Percentiles rank a stretch among this genome's conserved stretches.
These are phyloP conservation scores for Typhlichthys subterraneus DNA, from an alignment of 2,797 vertebrate species.

Conservation along the genomic window DNA sequence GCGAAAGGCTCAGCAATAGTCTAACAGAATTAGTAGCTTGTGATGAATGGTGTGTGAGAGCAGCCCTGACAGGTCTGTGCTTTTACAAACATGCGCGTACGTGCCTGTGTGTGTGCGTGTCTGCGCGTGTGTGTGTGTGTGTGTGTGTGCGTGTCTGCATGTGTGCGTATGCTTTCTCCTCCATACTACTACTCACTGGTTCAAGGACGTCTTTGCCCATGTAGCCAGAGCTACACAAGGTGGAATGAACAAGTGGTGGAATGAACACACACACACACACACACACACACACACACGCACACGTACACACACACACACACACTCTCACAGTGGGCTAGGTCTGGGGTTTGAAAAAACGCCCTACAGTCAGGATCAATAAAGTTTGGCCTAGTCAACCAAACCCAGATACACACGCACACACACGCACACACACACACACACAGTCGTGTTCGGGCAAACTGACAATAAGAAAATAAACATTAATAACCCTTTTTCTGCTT, in stretches of 20 bases:
- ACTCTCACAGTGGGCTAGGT: slow-evolving; percentile 25
- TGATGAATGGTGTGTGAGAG: slow-evolving; percentile 98
- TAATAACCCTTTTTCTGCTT: slow-evolving; percentile 22
- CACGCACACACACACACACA: neutral
- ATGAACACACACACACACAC: slow-evolving; percentile 1
- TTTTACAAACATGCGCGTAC: slow-evolving; percentile 84
- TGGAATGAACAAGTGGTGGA: slow-evolving; percentile 23
- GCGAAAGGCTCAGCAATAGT: slow-evolving; percentile 94
- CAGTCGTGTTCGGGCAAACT: slow-evolving; percentile 7
- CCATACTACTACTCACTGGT: slow-evolving; percentile 41
- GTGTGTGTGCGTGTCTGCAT: neutral
- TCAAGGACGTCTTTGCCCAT: slow-evolving; percentile 86
- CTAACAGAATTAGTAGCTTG: slow-evolving; percentile 97
- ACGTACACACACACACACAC: neutral
- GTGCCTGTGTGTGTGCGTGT: slow-evolving; percentile 3
- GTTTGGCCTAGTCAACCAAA: slow-evolving; percentile 34
- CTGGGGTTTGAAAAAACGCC: slow-evolving; percentile 36
- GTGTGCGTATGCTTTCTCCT: slow-evolving; percentile 15
- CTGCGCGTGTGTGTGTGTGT: neutral
- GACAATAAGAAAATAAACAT: slow-evolving; percentile 38
- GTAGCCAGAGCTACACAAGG: slow-evolving; percentile 32
- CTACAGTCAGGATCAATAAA: slow-evolving; percentile 47
- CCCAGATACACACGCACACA: slow-evolving; percentile 10
- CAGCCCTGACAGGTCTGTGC: slow-evolving; percentile 90
- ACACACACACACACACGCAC: neutral